Evolutionary conservation across 2,888 invertebrate genomes (phyloP).

Genomic region (Tinea pellionella): DNA sequence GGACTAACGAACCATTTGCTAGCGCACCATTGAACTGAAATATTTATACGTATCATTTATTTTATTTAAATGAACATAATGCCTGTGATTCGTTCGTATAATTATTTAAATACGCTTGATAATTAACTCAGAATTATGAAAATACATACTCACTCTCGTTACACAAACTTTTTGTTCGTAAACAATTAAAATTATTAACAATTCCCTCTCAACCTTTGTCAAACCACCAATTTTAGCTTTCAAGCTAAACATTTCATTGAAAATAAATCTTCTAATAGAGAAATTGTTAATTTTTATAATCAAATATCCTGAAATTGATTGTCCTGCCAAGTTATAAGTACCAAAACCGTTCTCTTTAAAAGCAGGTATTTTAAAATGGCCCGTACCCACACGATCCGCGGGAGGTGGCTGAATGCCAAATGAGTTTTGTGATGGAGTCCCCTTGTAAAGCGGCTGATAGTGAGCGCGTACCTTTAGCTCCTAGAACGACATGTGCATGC

Average conservation of each 20-base stretch:
- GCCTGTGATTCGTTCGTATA: neutral
- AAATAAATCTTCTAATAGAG: neutral
- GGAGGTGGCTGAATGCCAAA: conserved; percentile 66
- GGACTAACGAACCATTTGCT: conserved; percentile 58
- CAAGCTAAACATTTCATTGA: too few species aligned
- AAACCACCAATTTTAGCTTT: too few species aligned
- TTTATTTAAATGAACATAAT: conserved; percentile 23
- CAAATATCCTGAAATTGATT: neutral
- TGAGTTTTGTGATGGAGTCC: conserved; percentile 62
- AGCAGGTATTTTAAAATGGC: conserved; percentile 58
- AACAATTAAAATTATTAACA: too few species aligned
- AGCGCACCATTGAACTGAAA: conserved; percentile 41
- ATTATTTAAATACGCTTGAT: neutral
- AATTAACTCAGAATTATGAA: neutral
- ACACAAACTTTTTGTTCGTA: too few species aligned
- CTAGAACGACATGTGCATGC: conserved; percentile 9
- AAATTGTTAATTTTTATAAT: neutral
- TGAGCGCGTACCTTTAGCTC: conserved; percentile 24
- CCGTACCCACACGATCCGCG: conserved; percentile 51
- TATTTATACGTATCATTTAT: conserved; percentile 45
- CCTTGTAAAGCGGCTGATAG: conserved; percentile 48
- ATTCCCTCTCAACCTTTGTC: too few species aligned
- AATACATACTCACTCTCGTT: too few species aligned
- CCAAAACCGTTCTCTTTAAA: conserved; percentile 30
- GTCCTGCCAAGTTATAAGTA: neutral